These are phyloP conservation scores for Mesoclemmys tuberculata DNA, from an alignment of 2,113 vertebrate genomes.

Conservation along the genomic window DNA sequence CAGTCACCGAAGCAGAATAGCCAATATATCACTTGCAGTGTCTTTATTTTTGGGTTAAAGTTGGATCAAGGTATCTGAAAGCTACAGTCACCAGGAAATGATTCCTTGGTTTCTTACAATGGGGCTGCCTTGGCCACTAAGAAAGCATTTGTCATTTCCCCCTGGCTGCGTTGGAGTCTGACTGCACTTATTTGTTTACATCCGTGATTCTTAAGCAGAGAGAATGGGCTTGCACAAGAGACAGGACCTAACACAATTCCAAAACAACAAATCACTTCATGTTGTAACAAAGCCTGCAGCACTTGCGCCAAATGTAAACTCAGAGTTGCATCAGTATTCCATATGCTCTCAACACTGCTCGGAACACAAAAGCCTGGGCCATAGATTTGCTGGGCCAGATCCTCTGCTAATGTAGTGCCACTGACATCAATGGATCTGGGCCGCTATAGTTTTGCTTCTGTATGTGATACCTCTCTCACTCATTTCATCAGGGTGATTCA, in stretches of 20 bases:
- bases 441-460: not conserved
- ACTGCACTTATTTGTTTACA: not conserved
- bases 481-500: not conserved
- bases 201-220: fast-evolving
- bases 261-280: fast-evolving
- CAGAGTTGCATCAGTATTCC: fast-evolving
- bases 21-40: conserved; percentile 13
- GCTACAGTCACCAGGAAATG: conserved; percentile 17
- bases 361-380: not conserved
- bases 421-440: not conserved
- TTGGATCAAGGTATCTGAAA: conserved; percentile 31
- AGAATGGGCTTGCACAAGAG: fast-evolving
- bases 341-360: not conserved
- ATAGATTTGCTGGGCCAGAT: not conserved
- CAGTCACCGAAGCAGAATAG: conserved; percentile 25
- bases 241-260: fast-evolving
- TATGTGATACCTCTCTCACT: not conserved
- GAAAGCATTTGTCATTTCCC: conserved; percentile 18
- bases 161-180: not conserved
- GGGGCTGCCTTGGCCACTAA: not conserved
- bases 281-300: fast-evolving
- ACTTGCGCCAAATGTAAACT: not conserved
- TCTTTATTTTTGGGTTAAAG: conserved; percentile 15
- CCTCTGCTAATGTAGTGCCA: fast-evolving
- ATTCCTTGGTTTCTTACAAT: conserved; percentile 37